These are phyloP conservation scores for Coptodon rendalli DNA, from an alignment of 2,113 vertebrate genomes.

Conservation along the genomic window DNA sequence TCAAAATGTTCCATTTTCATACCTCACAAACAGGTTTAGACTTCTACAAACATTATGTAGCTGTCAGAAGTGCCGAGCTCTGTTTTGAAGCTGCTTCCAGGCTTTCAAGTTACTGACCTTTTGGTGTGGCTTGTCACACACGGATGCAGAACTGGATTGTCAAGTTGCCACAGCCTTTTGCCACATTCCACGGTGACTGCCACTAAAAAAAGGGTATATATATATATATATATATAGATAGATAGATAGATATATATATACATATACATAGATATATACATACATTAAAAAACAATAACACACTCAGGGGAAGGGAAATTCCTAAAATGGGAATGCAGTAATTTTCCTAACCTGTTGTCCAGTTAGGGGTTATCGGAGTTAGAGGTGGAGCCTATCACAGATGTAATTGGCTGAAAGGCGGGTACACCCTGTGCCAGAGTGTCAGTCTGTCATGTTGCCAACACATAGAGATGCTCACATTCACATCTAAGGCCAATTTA, in stretches of 20 bases:
- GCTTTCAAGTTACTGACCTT: slow-evolving; percentile 69
- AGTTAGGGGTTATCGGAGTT: background rate
- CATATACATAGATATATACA: accelerated
- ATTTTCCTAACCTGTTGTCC: background rate
- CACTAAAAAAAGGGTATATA: background rate
- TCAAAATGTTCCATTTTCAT: background rate
- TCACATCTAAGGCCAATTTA: background rate
- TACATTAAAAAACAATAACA: background rate
- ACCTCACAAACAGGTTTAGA: background rate
- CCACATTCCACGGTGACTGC: slow-evolving; percentile 33
- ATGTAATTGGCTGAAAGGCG: background rate
- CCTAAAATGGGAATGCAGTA: background rate
- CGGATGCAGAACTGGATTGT: slow-evolving; percentile 58
- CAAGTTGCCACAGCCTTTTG: slow-evolving; percentile 50
- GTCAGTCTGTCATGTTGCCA: background rate
- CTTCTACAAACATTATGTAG: slow-evolving; percentile 20
- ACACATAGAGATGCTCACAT: background rate
- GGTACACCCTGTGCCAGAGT: background rate
- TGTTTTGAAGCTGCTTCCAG: slow-evolving; percentile 48
- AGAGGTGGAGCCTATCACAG: background rate
- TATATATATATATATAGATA: no score
- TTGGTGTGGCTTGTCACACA: slow-evolving; percentile 49
- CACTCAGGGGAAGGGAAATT: background rate
- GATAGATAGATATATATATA: background rate
- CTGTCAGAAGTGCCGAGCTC: slow-evolving; percentile 36